Evolutionary conservation across 1,140 invertebrate genomes (phyloP).

Genomic region (Sycophila sp.): DNA sequence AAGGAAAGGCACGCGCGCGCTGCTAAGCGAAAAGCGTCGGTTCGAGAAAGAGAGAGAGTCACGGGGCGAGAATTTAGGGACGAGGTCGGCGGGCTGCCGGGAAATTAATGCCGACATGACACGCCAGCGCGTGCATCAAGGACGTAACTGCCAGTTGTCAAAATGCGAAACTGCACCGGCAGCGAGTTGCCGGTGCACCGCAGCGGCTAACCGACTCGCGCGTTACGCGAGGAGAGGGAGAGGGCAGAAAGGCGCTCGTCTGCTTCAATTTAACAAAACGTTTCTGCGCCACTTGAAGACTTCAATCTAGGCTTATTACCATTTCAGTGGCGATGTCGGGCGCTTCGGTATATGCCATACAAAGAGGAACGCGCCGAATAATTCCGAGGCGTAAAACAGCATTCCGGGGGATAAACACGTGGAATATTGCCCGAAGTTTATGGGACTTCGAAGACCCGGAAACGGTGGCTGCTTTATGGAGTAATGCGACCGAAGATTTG

Average conservation of each 20-base stretch:
- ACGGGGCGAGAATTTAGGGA: not conserved
- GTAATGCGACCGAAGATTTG: slow-evolving; percentile 5
- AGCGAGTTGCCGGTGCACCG: not conserved
- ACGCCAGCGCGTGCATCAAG: slow-evolving; percentile 51
- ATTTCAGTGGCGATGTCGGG: slow-evolving; percentile 11
- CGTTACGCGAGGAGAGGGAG: no score
- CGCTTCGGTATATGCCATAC: not conserved
- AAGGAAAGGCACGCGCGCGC: no score
- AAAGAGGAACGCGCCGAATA: not conserved
- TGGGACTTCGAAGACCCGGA: not conserved
- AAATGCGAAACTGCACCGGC: slow-evolving; percentile 50
- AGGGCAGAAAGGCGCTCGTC: slow-evolving; percentile 18
- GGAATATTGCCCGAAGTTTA: slow-evolving; percentile 24
- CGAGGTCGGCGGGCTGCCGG: not conserved
- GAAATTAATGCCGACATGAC: slow-evolving; percentile 50
- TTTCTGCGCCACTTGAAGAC: slow-evolving; percentile 15
- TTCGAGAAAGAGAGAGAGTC: not conserved
- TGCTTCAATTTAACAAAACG: slow-evolving; percentile 37
- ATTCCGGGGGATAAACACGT: slow-evolving; percentile 26
- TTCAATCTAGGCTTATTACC: slow-evolving; percentile 28
- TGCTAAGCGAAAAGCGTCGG: no score
- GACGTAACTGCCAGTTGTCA: slow-evolving; percentile 56
- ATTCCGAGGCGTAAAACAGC: slow-evolving; percentile 26
- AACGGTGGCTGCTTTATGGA: slow-evolving; percentile 11
- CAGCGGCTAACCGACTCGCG: not conserved